Conservation (phyloP, 1,140 invertebrate genomes). For the Panonychus citri region DNA sequence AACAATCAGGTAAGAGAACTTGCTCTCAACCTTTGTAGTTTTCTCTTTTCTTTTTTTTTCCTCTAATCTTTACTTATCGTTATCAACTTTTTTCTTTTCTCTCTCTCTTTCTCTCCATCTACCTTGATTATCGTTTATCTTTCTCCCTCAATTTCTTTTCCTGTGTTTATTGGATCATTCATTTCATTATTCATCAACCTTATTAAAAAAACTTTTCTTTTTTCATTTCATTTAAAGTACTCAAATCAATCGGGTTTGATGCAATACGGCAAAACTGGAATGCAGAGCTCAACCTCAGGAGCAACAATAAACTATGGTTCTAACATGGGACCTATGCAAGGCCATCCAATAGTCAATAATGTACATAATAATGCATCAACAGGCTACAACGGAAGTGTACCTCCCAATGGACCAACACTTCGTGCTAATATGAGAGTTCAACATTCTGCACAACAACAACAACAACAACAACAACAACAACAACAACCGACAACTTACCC, state of each 20-base stretch:
- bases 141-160: neutral
- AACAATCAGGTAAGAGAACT: neutral
- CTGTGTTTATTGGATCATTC: neutral
- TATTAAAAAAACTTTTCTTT: neutral
- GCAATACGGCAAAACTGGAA: neutral
- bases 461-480: no score
- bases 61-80: neutral
- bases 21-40: neutral
- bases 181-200: neutral
- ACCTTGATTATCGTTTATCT: neutral
- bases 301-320: neutral
- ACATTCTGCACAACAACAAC: no score
- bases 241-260: neutral
- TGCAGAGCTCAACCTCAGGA: neutral
- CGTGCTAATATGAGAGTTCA: neutral
- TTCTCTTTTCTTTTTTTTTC: neutral
- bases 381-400: neutral
- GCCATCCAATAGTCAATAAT: neutral
- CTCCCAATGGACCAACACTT: neutral
- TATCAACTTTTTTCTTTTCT: neutral
- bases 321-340: neutral
- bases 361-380: neutral
- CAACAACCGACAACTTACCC: neutral
- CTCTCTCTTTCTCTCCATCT: neutral
- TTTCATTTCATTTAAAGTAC: neutral